phyloP scores from a whole-genome alignment of 2,888 invertebrate genomes.

The Odontothrips loti region DNA sequence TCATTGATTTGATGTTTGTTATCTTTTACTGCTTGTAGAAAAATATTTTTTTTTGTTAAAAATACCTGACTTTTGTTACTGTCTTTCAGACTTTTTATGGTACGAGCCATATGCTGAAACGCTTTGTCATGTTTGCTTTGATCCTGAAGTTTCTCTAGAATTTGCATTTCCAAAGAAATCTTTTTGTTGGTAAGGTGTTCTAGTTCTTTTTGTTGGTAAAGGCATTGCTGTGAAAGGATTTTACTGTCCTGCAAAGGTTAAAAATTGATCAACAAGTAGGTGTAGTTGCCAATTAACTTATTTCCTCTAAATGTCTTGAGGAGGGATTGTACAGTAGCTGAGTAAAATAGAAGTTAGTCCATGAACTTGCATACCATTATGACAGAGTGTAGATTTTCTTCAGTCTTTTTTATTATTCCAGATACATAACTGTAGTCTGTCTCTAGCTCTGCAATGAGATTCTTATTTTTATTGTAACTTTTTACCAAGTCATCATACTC shows the following conservation, averaged over 20 bases:
- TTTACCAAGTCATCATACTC: conserved; percentile 52
- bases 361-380: conserved; percentile 41
- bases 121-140: conserved; percentile 66
- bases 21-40: neutral
- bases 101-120: conserved; percentile 50
- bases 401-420: conserved; percentile 48
- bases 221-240: conserved; percentile 20
- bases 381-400: conserved; percentile 57
- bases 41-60: neutral
- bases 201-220: conserved; percentile 53
- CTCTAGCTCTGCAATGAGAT: conserved; percentile 7
- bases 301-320: no score
- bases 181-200: conserved; percentile 56
- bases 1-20: no score
- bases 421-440: neutral
- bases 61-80: conserved; percentile 53
- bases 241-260: conserved; percentile 15
- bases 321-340: no score
- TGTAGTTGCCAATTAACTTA: no score
- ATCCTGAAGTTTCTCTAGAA: conserved; percentile 61
- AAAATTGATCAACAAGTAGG: neutral
- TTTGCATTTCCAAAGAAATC: conserved; percentile 59
- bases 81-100: conserved; percentile 52
- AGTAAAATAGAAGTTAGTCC: no score
- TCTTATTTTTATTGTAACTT: conserved; percentile 32